Percentiles rank a stretch among this genome's conserved stretches.
Evolutionary conservation across 2,113 vertebrate species (phyloP).

Genomic region (Saccopteryx leptura): DNA sequence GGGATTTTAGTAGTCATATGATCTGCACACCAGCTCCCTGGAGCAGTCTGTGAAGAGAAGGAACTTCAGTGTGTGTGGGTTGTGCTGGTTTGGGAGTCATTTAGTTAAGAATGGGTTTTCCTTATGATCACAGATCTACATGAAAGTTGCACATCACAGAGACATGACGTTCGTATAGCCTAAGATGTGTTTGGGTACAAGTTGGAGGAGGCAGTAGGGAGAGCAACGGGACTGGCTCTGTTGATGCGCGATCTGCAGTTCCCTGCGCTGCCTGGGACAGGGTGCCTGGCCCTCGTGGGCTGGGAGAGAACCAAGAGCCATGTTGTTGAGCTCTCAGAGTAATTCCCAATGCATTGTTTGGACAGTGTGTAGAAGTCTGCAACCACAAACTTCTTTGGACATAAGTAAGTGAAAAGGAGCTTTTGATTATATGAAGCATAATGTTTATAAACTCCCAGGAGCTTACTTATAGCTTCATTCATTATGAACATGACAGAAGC

Average conservation of each 20-base stretch:
- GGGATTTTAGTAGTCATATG: constrained; percentile 31
- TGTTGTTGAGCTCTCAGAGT: constrained; percentile 15
- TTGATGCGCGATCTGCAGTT: background rate
- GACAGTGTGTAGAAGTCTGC: constrained; percentile 58
- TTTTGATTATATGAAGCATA: constrained; percentile 77
- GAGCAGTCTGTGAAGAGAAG: background rate
- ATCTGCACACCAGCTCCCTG: constrained; percentile 38
- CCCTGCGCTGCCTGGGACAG: fast-evolving
- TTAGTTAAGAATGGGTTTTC: constrained; percentile 32
- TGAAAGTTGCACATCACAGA: background rate
- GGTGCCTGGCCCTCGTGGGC: background rate
- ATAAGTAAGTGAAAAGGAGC: constrained; percentile 72
- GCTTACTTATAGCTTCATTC: background rate
- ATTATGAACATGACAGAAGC: background rate
- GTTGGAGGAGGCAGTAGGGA: background rate
- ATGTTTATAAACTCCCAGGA: constrained; percentile 67
- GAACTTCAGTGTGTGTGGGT: background rate
- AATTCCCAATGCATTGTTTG: constrained; percentile 41
- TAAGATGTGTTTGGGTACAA: background rate
- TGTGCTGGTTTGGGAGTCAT: background rate
- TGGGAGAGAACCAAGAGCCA: background rate
- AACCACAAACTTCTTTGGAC: constrained; percentile 67
- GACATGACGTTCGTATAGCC: fast-evolving
- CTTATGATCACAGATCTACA: fast-evolving
- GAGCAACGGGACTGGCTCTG: background rate